phyloP scores from a whole-genome alignment of 2,113 vertebrate genomes.

The Neodontobutis hainanensis region DNA sequence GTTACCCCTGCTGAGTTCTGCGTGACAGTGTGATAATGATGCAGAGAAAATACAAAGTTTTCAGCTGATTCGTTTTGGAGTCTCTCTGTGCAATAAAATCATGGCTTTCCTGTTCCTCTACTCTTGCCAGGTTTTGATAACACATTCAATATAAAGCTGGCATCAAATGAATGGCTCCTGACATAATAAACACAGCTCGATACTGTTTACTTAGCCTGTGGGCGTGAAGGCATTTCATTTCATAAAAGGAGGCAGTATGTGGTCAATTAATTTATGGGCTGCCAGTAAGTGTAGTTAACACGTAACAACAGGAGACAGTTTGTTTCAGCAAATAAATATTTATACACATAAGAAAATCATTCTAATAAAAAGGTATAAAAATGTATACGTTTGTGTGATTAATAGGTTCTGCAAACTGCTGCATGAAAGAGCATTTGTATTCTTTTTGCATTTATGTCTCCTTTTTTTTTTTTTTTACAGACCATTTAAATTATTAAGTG shows the following conservation, averaged over 20 bases:
- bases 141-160: conserved; percentile 62
- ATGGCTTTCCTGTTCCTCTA: conserved; percentile 55
- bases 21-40: conserved; percentile 54
- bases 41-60: conserved; percentile 46
- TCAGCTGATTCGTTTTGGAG: conserved; percentile 53
- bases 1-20: conserved; percentile 41
- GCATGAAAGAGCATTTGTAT: too few species aligned
- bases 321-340: background rate
- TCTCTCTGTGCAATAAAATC: conserved; percentile 59
- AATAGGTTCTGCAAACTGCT: too few species aligned
- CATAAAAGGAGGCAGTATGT: conserved; percentile 48
- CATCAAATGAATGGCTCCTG: conserved; percentile 67
- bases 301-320: conserved; percentile 6
- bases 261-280: conserved; percentile 49
- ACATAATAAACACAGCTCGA: conserved; percentile 68
- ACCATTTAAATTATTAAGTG: too few species aligned
- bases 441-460: too few species aligned
- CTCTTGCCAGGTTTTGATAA: conserved; percentile 62
- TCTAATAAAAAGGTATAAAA: too few species aligned
- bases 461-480: too few species aligned
- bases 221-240: conserved; percentile 52
- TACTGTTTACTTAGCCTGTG: conserved; percentile 53
- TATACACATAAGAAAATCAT: background rate
- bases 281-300: conserved; percentile 50
- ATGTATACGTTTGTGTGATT: too few species aligned